These are phyloP conservation scores for Mico argentatus DNA, from an alignment of 2,797 vertebrate genomes.

Conservation along the genomic window DNA sequence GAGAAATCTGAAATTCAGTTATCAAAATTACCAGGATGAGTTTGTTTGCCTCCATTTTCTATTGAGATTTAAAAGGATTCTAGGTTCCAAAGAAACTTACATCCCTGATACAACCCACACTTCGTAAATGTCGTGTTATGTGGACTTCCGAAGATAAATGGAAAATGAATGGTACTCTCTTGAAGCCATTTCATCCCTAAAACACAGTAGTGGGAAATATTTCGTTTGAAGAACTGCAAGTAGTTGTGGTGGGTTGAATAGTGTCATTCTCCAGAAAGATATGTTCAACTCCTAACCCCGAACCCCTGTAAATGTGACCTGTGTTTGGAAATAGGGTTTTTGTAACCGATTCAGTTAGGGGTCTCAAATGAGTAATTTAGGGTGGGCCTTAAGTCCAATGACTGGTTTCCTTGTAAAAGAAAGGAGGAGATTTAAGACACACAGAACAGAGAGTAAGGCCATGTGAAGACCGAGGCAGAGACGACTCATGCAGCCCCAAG, in stretches of 20 bases:
- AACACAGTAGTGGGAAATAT: not conserved
- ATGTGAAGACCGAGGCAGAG: not conserved
- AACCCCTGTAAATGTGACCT: not conserved
- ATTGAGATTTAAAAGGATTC: not conserved
- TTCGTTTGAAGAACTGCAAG: constrained; percentile 28
- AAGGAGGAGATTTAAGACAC: not conserved
- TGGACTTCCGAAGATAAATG: not conserved
- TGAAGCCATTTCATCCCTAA: not conserved
- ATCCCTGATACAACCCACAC: not conserved
- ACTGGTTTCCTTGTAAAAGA: not conserved
- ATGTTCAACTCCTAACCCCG: not conserved
- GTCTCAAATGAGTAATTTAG: not conserved
- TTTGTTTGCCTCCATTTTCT: not conserved
- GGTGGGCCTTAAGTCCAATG: not conserved
- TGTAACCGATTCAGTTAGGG: not conserved
- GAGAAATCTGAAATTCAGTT: not conserved
- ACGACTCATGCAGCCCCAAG: too few species aligned
- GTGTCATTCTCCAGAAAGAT: not conserved
- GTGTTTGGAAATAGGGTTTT: not conserved
- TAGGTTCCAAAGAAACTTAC: not conserved
- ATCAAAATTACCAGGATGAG: not conserved
- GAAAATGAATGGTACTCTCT: not conserved
- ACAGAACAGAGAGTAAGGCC: not conserved
- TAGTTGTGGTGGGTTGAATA: not conserved
- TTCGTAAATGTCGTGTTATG: not conserved